Conservation (phyloP, 2,888 invertebrate genomes). For the Melanotus villosus region DNA sequence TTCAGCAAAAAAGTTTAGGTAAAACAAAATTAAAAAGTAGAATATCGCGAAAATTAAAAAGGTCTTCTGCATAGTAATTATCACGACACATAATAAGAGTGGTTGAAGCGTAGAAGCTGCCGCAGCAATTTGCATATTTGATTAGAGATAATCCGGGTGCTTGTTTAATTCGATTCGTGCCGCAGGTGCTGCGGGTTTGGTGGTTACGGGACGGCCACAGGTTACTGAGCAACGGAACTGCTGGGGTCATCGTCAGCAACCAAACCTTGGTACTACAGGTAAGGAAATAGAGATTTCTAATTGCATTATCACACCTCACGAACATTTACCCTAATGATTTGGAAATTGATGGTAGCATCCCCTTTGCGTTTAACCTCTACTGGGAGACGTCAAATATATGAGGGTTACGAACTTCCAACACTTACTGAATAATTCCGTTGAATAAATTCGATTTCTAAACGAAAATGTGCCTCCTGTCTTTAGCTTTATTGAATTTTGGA, state of each 20-base stretch:
- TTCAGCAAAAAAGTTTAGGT: conserved; percentile 5
- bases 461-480: background rate
- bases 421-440: background rate
- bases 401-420: background rate
- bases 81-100: conserved; percentile 27
- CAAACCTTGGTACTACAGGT: conserved; percentile 85
- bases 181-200: conserved; percentile 66
- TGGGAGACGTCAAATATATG: conserved; percentile 8
- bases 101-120: conserved; percentile 31
- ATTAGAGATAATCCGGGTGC: conserved; percentile 33
- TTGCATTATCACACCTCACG: conserved; percentile 21
- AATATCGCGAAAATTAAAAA: conserved; percentile 20
- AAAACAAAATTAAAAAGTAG: conserved; percentile 18
- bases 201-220: conserved; percentile 74
- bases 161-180: conserved; percentile 46
- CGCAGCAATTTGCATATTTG: conserved; percentile 39
- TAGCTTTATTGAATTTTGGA: background rate
- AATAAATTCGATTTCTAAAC: background rate
- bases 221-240: conserved; percentile 78
- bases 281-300: conserved; percentile 44
- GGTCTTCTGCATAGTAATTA: conserved; percentile 32
- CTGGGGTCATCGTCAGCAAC: conserved; percentile 86
- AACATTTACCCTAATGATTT: conserved; percentile 24
- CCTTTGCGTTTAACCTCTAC: conserved; percentile 7
- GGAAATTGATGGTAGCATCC: conserved; percentile 11